phyloP scores from a whole-genome alignment of 2,888 invertebrate genomes.

The Tetheella fluctuosa region DNA sequence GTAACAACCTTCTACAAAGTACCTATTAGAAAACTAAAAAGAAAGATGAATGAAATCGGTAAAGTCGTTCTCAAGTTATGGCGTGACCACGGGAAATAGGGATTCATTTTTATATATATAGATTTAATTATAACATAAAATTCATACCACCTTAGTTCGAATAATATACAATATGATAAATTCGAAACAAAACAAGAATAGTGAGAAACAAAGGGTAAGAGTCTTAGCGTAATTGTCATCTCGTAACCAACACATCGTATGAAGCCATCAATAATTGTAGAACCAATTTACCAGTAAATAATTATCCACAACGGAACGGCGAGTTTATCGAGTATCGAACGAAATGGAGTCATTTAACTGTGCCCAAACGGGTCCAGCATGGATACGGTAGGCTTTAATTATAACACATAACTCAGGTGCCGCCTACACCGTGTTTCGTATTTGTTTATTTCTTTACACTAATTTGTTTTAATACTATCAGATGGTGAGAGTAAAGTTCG shows the following conservation, averaged over 20 bases:
- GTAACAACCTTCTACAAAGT: too few relatives aligned
- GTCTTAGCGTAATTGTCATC: slow-evolving; percentile 13
- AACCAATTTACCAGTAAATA: slow-evolving; percentile 68
- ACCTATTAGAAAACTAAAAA: too few relatives aligned
- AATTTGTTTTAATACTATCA: slow-evolving; percentile 75
- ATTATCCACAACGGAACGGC: slow-evolving; percentile 61
- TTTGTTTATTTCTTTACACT: slow-evolving; percentile 67
- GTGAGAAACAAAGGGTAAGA: not conserved
- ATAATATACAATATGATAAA: too few relatives aligned
- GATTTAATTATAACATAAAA: too few relatives aligned
- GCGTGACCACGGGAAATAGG: too few relatives aligned
- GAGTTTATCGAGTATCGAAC: slow-evolving; percentile 57
- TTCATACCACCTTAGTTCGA: too few relatives aligned
- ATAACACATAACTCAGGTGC: slow-evolving; percentile 69
- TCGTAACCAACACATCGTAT: slow-evolving; percentile 19
- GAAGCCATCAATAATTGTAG: slow-evolving; percentile 54
- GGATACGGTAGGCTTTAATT: slow-evolving; percentile 71
- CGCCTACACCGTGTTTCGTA: slow-evolving; percentile 39
- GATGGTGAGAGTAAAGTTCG: slow-evolving; percentile 43
- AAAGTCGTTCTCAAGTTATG: too few relatives aligned
- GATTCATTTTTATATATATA: too few relatives aligned
- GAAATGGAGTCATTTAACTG: slow-evolving; percentile 49
- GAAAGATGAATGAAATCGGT: too few relatives aligned
- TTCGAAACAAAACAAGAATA: not conserved
- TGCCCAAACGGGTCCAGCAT: slow-evolving; percentile 42